Evolutionary conservation across 2,797 vertebrate genomes (phyloP).

Genomic region (Hozukius guyotensis): DNA sequence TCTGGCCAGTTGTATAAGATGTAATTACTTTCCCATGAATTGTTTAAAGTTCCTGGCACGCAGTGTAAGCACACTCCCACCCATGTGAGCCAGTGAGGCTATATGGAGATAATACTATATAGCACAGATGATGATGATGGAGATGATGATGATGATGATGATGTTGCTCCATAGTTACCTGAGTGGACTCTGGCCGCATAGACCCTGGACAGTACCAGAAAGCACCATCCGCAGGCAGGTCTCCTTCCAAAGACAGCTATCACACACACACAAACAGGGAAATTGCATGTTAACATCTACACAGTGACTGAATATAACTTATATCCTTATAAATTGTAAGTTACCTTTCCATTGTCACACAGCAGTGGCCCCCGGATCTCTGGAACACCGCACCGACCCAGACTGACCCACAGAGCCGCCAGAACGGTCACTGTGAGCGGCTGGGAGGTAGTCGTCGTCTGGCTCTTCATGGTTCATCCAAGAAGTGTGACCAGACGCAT

Average conservation of each 20-base stretch:
- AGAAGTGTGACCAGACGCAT: neutral
- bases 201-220: constrained; percentile 51
- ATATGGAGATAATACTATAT: neutral
- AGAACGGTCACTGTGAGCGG: constrained; percentile 40
- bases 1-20: too few species aligned
- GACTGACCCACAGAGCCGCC: constrained; percentile 60
- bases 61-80: too few species aligned
- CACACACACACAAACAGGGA: constrained; percentile 9
- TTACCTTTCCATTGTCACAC: constrained; percentile 82
- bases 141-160: neutral
- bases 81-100: neutral
- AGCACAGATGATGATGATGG: neutral
- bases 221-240: constrained; percentile 56
- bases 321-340: too few species aligned
- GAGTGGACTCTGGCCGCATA: constrained; percentile 43
- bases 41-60: too few species aligned
- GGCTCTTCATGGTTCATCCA: constrained; percentile 43
- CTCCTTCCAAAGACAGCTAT: constrained; percentile 68
- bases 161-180: constrained; percentile 65
- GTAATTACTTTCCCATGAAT: too few species aligned
- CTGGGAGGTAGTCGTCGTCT: neutral
- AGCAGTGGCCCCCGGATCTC: neutral
- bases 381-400: constrained; percentile 24
- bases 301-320: neutral
- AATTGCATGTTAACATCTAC: neutral